Conservation (phyloP, 1,140 invertebrate species). For the Pseudomyrmex concolor region DNA sequence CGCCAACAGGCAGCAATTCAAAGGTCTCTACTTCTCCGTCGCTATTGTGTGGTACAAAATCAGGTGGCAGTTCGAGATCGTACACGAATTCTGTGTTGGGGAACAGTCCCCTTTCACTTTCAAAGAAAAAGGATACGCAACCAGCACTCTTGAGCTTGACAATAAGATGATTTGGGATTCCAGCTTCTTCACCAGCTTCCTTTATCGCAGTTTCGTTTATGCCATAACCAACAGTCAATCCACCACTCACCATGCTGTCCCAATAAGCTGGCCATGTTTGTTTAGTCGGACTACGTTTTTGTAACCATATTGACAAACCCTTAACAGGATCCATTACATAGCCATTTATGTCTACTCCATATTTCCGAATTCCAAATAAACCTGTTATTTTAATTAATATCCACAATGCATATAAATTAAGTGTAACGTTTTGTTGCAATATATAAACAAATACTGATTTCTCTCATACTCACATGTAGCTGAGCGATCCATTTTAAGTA, state of each 20-base stretch:
- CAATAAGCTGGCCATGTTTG: slow-evolving; percentile 97
- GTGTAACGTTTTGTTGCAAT: not conserved
- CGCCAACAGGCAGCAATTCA: slow-evolving; percentile 92
- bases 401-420: not conserved
- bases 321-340: slow-evolving; percentile 93
- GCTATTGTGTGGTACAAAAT: slow-evolving; percentile 95
- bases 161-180: slow-evolving; percentile 90
- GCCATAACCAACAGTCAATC: slow-evolving; percentile 94
- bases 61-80: slow-evolving; percentile 95
- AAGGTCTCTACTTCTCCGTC: slow-evolving; percentile 97
- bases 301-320: slow-evolving; percentile 96
- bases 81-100: slow-evolving; percentile 98
- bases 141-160: slow-evolving; percentile 92
- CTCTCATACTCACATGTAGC: slow-evolving; percentile 90
- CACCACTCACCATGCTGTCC: slow-evolving; percentile 98
- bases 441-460: not conserved
- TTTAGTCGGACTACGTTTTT: slow-evolving; percentile 95
- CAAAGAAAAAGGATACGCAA: slow-evolving; percentile 95
- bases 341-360: slow-evolving; percentile 97
- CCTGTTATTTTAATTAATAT: slow-evolving; percentile 81
- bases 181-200: slow-evolving; percentile 97
- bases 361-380: slow-evolving; percentile 96
- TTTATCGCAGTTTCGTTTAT: slow-evolving; percentile 95
- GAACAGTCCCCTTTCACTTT: slow-evolving; percentile 95
- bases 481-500: slow-evolving; percentile 96